Evolutionary conservation across 2,797 vertebrate genomes (phyloP).

Genomic region (Babyrousa celebensis): DNA sequence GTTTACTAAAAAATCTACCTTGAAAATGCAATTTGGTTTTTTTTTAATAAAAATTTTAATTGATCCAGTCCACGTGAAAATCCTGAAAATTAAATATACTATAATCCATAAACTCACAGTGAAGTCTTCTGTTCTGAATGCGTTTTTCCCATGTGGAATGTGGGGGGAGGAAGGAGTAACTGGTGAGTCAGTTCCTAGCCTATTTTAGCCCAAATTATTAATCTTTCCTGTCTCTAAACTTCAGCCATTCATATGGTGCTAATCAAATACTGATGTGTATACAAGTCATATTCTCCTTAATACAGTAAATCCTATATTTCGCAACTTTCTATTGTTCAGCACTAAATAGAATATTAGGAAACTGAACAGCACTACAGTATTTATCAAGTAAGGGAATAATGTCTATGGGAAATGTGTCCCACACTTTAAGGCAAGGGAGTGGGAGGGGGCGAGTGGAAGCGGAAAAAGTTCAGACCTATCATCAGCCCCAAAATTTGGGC

Average conservation of each 20-base stretch:
- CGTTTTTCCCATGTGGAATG: neutral
- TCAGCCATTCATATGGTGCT: conserved; percentile 34
- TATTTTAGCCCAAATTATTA: conserved; percentile 71
- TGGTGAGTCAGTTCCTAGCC: conserved; percentile 55
- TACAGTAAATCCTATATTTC: conserved; percentile 53
- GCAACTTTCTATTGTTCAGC: neutral
- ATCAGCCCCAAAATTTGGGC: neutral
- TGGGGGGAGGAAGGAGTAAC: neutral
- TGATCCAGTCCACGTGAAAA: conserved; percentile 56
- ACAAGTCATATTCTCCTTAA: conserved; percentile 32
- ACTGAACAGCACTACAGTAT: neutral
- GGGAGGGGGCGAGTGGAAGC: neutral
- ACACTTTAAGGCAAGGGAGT: neutral
- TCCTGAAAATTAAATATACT: neutral
- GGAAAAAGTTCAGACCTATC: conserved; percentile 22
- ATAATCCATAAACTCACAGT: conserved; percentile 46
- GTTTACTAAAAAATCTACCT: conserved; percentile 50
- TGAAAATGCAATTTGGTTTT: neutral
- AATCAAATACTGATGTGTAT: conserved; percentile 58
- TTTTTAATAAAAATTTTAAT: conserved; percentile 56
- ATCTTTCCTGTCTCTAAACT: conserved; percentile 60
- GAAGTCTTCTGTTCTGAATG: conserved; percentile 63
- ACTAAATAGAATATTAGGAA: conserved; percentile 47
- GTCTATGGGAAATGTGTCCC: neutral
- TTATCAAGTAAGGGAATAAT: conserved; percentile 56